Percentiles rank a stretch among this genome's conserved stretches.
Conservation (phyloP, 2,113 vertebrate genomes). For the Oenanthe oenanthe region DNA sequence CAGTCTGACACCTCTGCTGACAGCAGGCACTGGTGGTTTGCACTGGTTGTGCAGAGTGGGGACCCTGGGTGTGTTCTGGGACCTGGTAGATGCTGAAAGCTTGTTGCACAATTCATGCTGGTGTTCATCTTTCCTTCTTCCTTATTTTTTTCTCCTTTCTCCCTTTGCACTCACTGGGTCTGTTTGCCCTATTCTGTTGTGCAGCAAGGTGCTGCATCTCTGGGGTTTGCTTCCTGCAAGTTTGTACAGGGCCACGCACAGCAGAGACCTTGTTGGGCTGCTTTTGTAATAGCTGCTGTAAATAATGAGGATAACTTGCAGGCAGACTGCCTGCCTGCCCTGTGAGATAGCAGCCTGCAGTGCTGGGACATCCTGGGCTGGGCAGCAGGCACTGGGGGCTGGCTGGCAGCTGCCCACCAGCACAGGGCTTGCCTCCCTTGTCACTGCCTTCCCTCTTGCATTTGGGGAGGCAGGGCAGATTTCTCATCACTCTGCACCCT, state of each 20-base stretch:
- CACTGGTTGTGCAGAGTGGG: not conserved
- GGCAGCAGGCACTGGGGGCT: rapidly evolving
- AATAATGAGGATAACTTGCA: not conserved
- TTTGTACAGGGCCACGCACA: not conserved
- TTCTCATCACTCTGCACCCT: not conserved
- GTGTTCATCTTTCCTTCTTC: not conserved
- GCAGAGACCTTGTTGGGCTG: not conserved
- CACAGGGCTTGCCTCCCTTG: not conserved
- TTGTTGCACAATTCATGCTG: not conserved
- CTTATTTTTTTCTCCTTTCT: not conserved
- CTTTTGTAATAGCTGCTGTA: not conserved
- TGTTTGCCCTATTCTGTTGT: not conserved
- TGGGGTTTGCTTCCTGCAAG: not conserved
- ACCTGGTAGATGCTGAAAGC: not conserved
- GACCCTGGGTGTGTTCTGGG: not conserved
- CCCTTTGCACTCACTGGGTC: not conserved
- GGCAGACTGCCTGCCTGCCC: not conserved
- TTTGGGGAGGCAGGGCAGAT: not conserved
- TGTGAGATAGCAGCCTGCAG: not conserved
- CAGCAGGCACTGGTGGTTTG: not conserved
- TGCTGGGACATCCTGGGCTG: rapidly evolving
- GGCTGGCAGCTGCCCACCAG: not conserved
- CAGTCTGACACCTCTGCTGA: not conserved
- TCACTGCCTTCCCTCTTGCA: not conserved
- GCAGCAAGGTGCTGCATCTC: not conserved